These are phyloP conservation scores for Peromyscus californicus DNA, from an alignment of 2,113 vertebrate species.

Conservation along the genomic window DNA sequence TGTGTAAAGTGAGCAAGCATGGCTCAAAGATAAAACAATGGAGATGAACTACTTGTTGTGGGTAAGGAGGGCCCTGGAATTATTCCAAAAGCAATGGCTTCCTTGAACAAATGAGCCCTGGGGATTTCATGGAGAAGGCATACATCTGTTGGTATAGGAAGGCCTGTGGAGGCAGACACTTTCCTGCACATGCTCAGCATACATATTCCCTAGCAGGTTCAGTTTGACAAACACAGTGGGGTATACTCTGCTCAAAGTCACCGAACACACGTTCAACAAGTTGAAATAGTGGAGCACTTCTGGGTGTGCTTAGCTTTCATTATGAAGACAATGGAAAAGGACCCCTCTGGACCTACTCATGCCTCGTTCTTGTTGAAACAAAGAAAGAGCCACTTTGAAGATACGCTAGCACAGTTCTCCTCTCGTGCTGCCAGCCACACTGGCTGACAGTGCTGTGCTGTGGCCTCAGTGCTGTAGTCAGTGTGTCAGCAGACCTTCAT, in stretches of 20 bases:
- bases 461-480: neutral
- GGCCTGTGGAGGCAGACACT: too few species aligned
- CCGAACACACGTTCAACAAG: fast-evolving
- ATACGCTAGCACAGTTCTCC: neutral
- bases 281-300: neutral
- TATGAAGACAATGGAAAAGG: neutral
- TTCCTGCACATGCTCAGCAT: too few species aligned
- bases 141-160: neutral
- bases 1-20: neutral
- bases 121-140: neutral
- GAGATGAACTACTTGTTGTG: neutral
- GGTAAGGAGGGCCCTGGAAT: neutral
- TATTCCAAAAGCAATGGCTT: neutral
- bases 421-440: neutral
- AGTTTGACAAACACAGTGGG: neutral
- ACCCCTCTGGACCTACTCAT: neutral
- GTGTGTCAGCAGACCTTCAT: neutral
- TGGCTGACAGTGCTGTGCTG: neutral
- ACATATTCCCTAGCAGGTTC: neutral
- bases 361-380: neutral
- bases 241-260: neutral
- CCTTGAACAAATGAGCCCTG: neutral
- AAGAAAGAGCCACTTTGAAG: neutral
- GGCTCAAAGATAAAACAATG: too few species aligned
- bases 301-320: neutral